Evolutionary conservation across 2,797 vertebrate genomes (phyloP).

Genomic region (Fratercula arctica): DNA sequence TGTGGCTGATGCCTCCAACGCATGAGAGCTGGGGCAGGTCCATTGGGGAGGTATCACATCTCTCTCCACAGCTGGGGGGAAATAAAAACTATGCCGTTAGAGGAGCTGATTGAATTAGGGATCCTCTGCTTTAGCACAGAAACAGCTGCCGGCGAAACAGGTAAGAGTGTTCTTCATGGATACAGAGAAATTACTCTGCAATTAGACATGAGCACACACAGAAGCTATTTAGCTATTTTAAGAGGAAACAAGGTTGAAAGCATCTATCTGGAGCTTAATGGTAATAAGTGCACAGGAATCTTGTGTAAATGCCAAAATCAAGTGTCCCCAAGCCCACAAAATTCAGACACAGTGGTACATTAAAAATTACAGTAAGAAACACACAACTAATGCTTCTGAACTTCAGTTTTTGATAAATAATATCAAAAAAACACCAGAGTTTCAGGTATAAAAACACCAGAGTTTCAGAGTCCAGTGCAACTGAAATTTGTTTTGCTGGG

Average conservation of each 20-base stretch:
- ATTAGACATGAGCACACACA: not conserved
- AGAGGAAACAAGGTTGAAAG: not conserved
- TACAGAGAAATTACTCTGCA: not conserved
- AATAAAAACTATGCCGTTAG: not conserved
- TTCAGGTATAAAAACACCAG: not conserved
- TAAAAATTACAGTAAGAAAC: not conserved
- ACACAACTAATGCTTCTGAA: not conserved
- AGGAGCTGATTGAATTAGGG: not conserved
- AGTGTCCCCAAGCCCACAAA: not conserved
- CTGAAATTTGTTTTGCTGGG: not conserved
- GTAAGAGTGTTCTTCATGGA: not conserved
- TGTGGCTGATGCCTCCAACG: not conserved
- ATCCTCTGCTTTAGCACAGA: not conserved
- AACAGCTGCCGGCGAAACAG: not conserved
- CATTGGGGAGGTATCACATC: not conserved
- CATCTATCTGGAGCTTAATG: not conserved
- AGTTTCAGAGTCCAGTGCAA: not conserved
- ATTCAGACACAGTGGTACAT: not conserved
- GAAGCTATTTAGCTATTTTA: not conserved
- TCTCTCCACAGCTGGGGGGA: not conserved
- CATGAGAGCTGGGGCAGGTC: not conserved
- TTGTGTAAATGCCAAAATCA: not conserved
- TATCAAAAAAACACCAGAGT: not conserved
- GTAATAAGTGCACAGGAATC: not conserved
- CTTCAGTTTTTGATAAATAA: not conserved